These are phyloP conservation scores for Apostichopus japonicus DNA, from an alignment of 35 echinoderm and acorn worm species.

Conservation along the genomic window DNA sequence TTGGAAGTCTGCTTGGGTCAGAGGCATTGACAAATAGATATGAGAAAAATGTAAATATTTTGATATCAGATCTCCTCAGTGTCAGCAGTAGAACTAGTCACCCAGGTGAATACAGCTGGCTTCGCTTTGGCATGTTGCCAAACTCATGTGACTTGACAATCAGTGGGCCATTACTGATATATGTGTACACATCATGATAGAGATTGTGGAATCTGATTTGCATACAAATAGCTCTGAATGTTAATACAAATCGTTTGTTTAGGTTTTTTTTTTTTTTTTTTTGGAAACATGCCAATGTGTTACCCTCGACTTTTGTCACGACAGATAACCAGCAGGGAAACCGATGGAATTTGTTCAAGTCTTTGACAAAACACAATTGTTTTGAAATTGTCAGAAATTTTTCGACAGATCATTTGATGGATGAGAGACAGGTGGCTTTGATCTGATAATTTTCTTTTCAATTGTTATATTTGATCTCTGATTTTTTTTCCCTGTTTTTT, in stretches of 20 bases:
- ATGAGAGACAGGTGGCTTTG: not conserved
- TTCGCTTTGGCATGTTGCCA: not conserved
- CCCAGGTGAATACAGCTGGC: not conserved
- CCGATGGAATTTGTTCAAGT: not conserved
- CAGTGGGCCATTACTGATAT: too few species aligned
- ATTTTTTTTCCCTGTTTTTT: not conserved
- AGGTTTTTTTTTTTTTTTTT: not conserved
- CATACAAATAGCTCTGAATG: too few species aligned
- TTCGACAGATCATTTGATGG: not conserved
- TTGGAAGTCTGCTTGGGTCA: not conserved
- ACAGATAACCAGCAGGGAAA: not conserved
- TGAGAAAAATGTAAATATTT: constrained; percentile 40
- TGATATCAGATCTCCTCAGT: constrained; percentile 18
- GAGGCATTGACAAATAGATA: not conserved
- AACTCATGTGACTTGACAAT: not conserved
- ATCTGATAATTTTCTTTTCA: not conserved
- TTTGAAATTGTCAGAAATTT: constrained; percentile 15
- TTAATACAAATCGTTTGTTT: too few species aligned
- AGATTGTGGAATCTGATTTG: too few species aligned
- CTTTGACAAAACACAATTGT: not conserved
- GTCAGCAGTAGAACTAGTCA: not conserved
- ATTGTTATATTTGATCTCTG: not conserved
- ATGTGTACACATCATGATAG: too few species aligned
- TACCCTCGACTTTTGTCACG: not conserved
- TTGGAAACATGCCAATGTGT: not conserved